Evolutionary conservation across 1,140 invertebrate species (phyloP), one percentile per base, ranked within the genome.

Genomic region (Stegodyphus mimosarum): DNA sequence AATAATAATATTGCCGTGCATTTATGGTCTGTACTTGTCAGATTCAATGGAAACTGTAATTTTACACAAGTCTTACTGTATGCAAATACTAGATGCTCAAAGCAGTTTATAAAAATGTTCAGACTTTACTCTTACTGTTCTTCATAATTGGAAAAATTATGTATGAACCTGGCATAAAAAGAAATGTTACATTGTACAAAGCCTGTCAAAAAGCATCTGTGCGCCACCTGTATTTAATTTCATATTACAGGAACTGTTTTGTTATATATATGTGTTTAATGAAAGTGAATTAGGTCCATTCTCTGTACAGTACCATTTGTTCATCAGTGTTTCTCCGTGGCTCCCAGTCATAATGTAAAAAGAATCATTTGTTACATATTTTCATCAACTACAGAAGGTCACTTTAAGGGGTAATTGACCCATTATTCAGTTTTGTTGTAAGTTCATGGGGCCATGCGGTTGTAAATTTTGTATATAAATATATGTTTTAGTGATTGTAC

Each of bases 401-500:
- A 33, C 33, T 33, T 33, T 33, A 33, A 33, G 33, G 74, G 6
- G 15, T 52, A 15, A 63, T 76, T 52, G 13, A 64, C 79, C 60
- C 63, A 7, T 75, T 17, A 53, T 33, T 33, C 7, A 11, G 52
- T 80, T n/a, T 77, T 55, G 33, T 69, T 70, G 67, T 80, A 70
- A 77, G 55, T n/a, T 76, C 73, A 33, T 64, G 74, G 74, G 74
- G 69, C 77, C 83, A 72, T 52, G 55, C 71, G 66, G 60, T 60
- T 88, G 87, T 88, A 88, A 69, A 88, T 88, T 87, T 83, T 88
- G 80, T 88, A 87, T 80, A 87, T 87, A 87, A 77, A 50, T 87
- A 70, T 80, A 86, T 86, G 83, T 74, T 87, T 86, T 86, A 79
- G 87, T 87, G 70, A 86, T 77, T 87, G 87, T 87, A 87, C 69